phyloP scores from a whole-genome alignment of 1,140 invertebrate species.

The Trinorchestia longiramus region DNA sequence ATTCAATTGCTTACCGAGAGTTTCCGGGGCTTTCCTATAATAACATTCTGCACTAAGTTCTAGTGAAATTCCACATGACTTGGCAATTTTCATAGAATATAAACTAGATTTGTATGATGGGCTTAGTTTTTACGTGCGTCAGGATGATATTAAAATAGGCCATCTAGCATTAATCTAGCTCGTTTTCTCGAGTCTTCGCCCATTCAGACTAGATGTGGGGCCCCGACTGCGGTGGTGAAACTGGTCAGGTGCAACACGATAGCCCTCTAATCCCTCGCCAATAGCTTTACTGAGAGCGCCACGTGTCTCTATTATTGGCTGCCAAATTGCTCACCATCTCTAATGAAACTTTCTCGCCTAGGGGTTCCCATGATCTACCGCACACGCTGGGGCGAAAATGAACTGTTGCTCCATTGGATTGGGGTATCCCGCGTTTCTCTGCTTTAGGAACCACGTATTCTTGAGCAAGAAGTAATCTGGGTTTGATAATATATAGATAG shows the following conservation, averaged over 20 bases:
- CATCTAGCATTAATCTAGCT: not conserved
- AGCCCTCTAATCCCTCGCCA: constrained; percentile 39
- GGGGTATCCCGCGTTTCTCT: not conserved
- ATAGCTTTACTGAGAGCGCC: constrained; percentile 46
- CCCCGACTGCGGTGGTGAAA: not conserved
- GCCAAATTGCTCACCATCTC: constrained; percentile 43
- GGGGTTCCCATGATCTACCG: not conserved
- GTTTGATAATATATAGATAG: not conserved
- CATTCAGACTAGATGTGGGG: not conserved
- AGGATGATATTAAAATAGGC: too few relatives aligned
- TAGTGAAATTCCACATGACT: too few relatives aligned
- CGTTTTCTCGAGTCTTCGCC: not conserved
- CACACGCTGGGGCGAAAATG: not conserved
- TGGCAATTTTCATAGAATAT: too few relatives aligned
- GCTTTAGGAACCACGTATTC: not conserved
- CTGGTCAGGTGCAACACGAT: constrained; percentile 51
- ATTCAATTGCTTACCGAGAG: too few relatives aligned
- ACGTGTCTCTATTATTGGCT: constrained; percentile 44
- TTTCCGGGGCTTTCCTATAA: too few relatives aligned
- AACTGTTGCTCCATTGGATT: not conserved
- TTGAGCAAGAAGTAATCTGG: not conserved
- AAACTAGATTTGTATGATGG: too few relatives aligned
- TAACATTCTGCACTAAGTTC: too few relatives aligned
- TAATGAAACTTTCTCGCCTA: constrained; percentile 10
- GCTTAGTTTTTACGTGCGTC: too few relatives aligned